Evolutionary conservation across 37 sponge, comb jelly and placozoan genomes (phyloP).

Genomic region (Chondrosia reniformis): DNA sequence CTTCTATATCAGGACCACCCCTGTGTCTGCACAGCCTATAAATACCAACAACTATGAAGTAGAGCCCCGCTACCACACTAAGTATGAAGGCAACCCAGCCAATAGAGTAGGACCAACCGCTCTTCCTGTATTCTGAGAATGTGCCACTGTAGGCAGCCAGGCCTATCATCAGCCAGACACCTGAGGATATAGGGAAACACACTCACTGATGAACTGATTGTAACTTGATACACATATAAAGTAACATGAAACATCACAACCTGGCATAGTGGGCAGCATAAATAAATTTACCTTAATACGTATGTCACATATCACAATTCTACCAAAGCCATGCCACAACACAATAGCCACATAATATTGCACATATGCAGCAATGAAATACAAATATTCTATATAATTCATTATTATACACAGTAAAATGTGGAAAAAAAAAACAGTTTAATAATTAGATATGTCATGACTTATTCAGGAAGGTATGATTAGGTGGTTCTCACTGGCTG

Average conservation of each 20-base stretch:
- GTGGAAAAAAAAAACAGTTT: too few species aligned
- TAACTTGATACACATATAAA: neutral
- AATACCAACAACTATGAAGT: constrained; percentile 34
- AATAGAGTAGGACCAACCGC: constrained; percentile 59
- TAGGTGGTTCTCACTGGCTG: too few species aligned
- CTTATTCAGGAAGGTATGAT: too few species aligned
- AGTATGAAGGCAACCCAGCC: constrained; percentile 61
- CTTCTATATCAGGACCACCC: neutral
- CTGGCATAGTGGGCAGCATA: neutral
- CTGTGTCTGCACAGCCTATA: constrained; percentile 3
- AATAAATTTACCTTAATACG: neutral
- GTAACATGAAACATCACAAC: neutral
- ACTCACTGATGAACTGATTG: neutral
- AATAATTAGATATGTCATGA: too few species aligned
- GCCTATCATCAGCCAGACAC: constrained; percentile 29
- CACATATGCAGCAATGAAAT: too few species aligned
- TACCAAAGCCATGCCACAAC: too few species aligned
- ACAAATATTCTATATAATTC: too few species aligned
- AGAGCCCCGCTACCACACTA: constrained; percentile 21
- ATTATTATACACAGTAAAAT: too few species aligned
- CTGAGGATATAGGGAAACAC: constrained; percentile 3
- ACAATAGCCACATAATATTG: too few species aligned
- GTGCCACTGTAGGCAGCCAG: constrained; percentile 23
- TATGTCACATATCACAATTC: too few species aligned
- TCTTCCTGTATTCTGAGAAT: neutral